Conservation (phyloP, 2,113 vertebrate species). For the Glareola pratincola region DNA sequence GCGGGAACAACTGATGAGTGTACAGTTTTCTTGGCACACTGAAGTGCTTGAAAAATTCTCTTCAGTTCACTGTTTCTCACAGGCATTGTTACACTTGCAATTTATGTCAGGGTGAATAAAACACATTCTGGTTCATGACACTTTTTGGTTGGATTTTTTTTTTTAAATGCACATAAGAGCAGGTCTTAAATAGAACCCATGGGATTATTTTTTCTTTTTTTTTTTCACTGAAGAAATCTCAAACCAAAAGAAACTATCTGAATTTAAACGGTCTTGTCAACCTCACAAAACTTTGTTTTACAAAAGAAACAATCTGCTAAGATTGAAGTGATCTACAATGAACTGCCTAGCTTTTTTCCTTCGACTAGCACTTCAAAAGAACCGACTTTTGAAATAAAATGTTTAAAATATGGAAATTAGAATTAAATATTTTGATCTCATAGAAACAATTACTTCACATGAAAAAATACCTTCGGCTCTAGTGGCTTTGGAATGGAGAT, state of each 20-base stretch:
- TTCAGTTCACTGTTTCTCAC: background rate
- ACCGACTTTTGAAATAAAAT: background rate
- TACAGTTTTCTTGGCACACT: background rate
- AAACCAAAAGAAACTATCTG: background rate
- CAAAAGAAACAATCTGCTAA: conserved; percentile 8
- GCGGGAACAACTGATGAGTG: conserved; percentile 1
- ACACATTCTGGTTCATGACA: background rate
- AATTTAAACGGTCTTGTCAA: conserved; percentile 6
- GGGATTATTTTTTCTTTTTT: background rate
- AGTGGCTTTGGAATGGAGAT: background rate
- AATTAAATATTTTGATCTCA: conserved; percentile 19
- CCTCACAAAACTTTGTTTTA: background rate
- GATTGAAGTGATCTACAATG: background rate
- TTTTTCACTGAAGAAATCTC: background rate
- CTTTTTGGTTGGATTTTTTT: background rate
- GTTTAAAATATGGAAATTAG: background rate
- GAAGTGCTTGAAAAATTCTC: background rate
- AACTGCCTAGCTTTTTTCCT: background rate
- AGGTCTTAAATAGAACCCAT: background rate
- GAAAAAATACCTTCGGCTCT: background rate
- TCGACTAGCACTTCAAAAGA: background rate
- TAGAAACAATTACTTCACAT: background rate
- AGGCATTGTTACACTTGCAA: conserved; percentile 7
- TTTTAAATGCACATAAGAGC: background rate
- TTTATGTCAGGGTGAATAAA: background rate